Conservation (phyloP, 2,113 vertebrate species). For the Pedetes capensis region DNA sequence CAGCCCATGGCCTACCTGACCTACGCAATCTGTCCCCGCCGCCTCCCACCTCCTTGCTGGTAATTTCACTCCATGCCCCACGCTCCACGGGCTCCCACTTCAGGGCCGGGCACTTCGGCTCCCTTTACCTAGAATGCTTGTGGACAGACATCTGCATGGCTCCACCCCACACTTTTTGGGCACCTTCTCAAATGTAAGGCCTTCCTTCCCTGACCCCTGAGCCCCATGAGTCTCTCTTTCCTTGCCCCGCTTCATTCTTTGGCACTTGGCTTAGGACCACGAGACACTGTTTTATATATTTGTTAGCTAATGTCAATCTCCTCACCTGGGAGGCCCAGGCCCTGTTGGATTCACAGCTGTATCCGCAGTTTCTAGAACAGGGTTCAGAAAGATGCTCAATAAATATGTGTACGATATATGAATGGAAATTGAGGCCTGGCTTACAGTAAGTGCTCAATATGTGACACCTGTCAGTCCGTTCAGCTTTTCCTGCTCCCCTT, state of each 20-base stretch:
- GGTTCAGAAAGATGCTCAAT: not conserved
- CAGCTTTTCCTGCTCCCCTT: not conserved
- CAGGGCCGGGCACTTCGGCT: not conserved
- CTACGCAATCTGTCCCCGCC: fast-evolving
- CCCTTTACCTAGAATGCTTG: not conserved
- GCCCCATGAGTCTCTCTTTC: not conserved
- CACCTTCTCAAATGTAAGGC: not conserved
- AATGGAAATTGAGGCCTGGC: not conserved
- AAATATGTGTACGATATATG: not conserved
- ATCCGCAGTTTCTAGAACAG: not conserved
- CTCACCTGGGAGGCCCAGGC: not conserved
- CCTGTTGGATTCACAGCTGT: not conserved
- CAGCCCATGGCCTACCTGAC: not conserved
- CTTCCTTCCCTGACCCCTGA: not conserved
- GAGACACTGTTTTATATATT: not conserved
- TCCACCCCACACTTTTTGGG: not conserved
- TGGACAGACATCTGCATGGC: not conserved
- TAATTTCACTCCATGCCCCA: not conserved
- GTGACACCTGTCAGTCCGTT: not conserved
- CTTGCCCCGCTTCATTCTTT: not conserved
- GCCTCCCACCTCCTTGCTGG: too few relatives aligned
- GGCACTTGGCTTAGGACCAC: too few relatives aligned
- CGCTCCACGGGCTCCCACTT: not conserved
- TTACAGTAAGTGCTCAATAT: not conserved
- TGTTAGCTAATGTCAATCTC: not conserved